Conservation (phyloP, 1,140 invertebrate species). For the Atta cephalotes region DNA sequence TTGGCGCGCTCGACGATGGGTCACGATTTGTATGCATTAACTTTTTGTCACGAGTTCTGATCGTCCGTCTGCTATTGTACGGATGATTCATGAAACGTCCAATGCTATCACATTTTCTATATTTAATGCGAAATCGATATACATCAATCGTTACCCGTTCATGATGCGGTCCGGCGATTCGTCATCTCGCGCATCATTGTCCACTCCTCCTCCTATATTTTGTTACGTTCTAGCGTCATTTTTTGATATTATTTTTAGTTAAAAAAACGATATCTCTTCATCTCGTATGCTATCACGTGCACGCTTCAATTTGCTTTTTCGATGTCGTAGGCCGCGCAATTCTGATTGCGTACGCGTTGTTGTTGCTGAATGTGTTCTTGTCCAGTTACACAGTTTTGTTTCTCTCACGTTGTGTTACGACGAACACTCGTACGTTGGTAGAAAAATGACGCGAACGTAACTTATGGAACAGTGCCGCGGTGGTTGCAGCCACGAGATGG, state of each 20-base stretch:
- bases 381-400: conserved; percentile 49
- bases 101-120: background rate
- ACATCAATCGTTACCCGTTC: conserved; percentile 40
- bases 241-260: conserved; percentile 68
- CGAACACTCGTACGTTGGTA: conserved; percentile 67
- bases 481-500: conserved; percentile 86
- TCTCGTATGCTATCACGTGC: conserved; percentile 41
- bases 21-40: conserved; percentile 30
- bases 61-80: background rate
- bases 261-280: conserved; percentile 17
- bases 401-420: conserved; percentile 63
- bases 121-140: background rate
- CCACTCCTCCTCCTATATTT: conserved; percentile 64
- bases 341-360: conserved; percentile 24
- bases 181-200: conserved; percentile 41
- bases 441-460: conserved; percentile 81
- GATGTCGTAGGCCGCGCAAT: conserved; percentile 54
- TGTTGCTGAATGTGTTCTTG: conserved; percentile 27
- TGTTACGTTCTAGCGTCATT: conserved; percentile 77
- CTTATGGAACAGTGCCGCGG: conserved; percentile 85
- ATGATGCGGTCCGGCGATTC: conserved; percentile 23
- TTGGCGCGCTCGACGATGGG: conserved; percentile 17
- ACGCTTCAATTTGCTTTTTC: conserved; percentile 75
- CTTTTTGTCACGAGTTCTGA: background rate
- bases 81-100: conserved; percentile 2